Evolutionary conservation across 2,797 vertebrate genomes (phyloP).

Genomic region (Gallirallus australis): DNA sequence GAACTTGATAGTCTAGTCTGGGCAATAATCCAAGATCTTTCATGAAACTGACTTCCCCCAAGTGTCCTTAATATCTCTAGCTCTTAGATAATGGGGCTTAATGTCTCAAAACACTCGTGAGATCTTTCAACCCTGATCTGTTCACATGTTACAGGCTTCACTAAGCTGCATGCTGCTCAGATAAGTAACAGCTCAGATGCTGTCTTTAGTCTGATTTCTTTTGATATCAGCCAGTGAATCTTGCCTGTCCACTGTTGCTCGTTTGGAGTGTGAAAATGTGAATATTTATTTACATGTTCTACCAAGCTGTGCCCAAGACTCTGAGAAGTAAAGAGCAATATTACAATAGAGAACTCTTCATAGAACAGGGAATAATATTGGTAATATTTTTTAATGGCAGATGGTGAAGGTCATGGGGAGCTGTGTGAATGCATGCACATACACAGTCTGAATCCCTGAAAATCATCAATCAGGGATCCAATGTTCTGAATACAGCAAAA

Average conservation of each 20-base stretch:
- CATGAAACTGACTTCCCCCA: neutral
- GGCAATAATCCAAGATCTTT: conserved; percentile 8
- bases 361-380: neutral
- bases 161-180: neutral
- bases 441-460: neutral
- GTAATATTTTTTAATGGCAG: neutral
- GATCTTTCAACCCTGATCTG: neutral
- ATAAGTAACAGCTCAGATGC: neutral
- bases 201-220: neutral
- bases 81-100: neutral
- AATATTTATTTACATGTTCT: neutral
- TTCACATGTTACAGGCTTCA: neutral
- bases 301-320: neutral
- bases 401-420: neutral
- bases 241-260: neutral
- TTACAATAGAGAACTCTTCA: neutral
- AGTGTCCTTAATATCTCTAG: neutral
- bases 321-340: neutral
- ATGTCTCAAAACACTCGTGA: neutral
- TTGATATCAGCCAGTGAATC: neutral
- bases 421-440: neutral
- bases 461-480: neutral
- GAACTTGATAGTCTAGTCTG: neutral
- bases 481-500: neutral
- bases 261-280: neutral